Conservation (phyloP, 2,797 vertebrate species). For the Oreortyx pictus region DNA sequence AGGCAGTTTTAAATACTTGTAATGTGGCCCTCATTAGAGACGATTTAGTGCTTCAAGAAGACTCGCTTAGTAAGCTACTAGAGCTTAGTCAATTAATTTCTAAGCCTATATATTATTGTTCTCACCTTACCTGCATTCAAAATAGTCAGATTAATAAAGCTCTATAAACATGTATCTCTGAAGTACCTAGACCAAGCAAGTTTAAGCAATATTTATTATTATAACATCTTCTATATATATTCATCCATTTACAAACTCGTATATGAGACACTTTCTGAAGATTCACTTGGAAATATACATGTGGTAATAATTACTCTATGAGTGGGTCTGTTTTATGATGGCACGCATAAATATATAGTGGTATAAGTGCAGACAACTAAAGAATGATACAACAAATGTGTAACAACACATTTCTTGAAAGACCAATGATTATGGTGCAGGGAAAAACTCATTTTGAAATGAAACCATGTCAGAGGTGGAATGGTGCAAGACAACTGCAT, state of each 20-base stretch:
- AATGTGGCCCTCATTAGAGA: neutral
- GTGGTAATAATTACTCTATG: neutral
- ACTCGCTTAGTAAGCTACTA: neutral
- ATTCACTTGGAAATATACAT: neutral
- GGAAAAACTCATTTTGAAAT: neutral
- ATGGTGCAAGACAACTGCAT: neutral
- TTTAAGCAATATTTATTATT: neutral
- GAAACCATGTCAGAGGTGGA: neutral
- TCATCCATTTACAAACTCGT: neutral
- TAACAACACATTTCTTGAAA: neutral
- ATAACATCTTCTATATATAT: neutral
- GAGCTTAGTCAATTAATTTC: neutral
- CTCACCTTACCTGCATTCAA: neutral
- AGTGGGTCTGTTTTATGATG: neutral
- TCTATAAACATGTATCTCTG: neutral
- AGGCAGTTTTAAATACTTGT: neutral
- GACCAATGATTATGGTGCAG: neutral
- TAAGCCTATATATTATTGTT: neutral
- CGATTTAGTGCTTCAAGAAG: neutral
- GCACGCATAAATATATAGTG: neutral
- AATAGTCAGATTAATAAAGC: neutral
- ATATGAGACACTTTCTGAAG: too few relatives aligned
- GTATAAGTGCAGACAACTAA: neutral
- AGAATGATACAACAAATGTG: neutral
- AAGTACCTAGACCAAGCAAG: neutral